Evolutionary conservation across 2,113 vertebrate genomes (phyloP).

Genomic region (Astur gentilis): DNA sequence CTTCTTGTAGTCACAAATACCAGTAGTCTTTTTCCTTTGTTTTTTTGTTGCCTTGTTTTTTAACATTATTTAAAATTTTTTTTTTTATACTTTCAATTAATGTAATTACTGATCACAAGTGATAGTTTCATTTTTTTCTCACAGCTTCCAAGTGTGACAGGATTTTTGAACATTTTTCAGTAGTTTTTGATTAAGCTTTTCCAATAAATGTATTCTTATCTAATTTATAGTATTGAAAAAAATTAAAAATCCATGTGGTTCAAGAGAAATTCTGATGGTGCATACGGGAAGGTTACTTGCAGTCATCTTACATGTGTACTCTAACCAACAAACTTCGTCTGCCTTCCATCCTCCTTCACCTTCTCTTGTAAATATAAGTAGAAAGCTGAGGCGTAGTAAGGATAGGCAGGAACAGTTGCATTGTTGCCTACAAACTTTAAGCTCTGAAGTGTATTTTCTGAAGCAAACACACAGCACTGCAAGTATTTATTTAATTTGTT

Average conservation of each 20-base stretch:
- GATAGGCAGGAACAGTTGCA: neutral
- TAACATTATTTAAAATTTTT: neutral
- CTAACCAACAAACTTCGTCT: neutral
- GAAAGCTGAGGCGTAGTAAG: neutral
- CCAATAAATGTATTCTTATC: neutral
- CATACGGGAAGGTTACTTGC: neutral
- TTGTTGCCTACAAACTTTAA: neutral
- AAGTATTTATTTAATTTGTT: constrained; percentile 29
- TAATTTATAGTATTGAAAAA: constrained; percentile 7
- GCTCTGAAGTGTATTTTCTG: neutral
- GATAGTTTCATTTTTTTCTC: neutral
- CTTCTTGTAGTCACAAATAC: neutral
- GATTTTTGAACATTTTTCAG: neutral
- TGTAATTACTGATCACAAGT: neutral
- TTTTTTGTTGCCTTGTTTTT: neutral
- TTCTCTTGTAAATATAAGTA: neutral
- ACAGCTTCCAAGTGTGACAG: neutral
- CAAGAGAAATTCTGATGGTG: neutral
- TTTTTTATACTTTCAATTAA: neutral
- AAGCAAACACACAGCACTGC: neutral
- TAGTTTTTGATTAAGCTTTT: constrained; percentile 12
- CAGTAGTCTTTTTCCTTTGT: neutral
- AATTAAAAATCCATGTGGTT: neutral
- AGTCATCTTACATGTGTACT: neutral
- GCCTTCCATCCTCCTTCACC: neutral